These are phyloP conservation scores for Eublepharis macularius DNA, from an alignment of 2,113 vertebrate species.

Conservation along the genomic window DNA sequence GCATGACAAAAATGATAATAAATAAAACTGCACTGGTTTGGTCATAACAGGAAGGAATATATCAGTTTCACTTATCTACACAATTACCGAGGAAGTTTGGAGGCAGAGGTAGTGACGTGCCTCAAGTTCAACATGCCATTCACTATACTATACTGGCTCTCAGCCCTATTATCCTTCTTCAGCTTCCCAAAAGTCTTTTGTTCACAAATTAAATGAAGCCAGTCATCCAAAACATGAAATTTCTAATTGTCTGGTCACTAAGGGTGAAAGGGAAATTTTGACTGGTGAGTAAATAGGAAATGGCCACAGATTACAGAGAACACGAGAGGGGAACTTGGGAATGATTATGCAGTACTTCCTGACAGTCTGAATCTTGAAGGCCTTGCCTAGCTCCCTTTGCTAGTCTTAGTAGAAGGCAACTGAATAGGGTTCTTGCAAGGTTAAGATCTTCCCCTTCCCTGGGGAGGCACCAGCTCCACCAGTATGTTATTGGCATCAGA, in stretches of 20 bases:
- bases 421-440: background rate
- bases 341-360: background rate
- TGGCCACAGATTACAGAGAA: background rate
- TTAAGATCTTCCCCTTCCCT: background rate
- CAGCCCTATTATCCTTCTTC: background rate
- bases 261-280: too few relatives aligned
- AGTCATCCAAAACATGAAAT: background rate
- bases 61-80: background rate
- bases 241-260: background rate
- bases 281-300: too few relatives aligned
- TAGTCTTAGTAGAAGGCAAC: background rate
- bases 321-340: background rate
- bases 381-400: background rate
- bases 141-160: background rate
- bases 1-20: background rate
- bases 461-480: background rate
- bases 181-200: background rate
- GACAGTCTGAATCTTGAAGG: background rate
- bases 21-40: background rate
- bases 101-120: background rate
- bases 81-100: background rate
- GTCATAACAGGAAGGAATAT: too few relatives aligned
- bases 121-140: background rate
- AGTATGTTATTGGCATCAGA: background rate
- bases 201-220: background rate